These are phyloP conservation scores for Ariolimax columbianus DNA, from an alignment of 2,888 invertebrate species.

Conservation along the genomic window DNA sequence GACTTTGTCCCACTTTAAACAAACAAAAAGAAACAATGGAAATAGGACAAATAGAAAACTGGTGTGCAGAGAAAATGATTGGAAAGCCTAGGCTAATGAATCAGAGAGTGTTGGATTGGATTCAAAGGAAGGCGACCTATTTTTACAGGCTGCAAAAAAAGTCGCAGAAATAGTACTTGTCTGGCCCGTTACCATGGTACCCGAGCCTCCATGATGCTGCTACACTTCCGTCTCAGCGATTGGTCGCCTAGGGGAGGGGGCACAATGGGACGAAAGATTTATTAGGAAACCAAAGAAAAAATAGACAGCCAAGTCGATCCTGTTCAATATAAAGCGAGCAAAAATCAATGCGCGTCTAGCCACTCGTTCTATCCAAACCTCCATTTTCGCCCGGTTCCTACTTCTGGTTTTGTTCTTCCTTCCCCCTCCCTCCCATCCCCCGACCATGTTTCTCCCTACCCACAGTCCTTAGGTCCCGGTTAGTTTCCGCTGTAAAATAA, in stretches of 20 bases:
- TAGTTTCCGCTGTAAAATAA: constrained; percentile 31
- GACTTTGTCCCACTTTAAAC: too few species aligned
- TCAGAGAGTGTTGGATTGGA: neutral
- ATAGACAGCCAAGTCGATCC: constrained; percentile 4
- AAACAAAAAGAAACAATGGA: too few species aligned
- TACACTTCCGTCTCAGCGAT: constrained; percentile 18
- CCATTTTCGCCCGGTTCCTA: neutral
- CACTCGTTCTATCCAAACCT: constrained; percentile 20
- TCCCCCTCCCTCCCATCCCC: neutral
- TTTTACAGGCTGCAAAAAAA: neutral
- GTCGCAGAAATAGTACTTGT: neutral
- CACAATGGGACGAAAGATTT: constrained; percentile 26
- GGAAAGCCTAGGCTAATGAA: neutral
- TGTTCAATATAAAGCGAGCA: constrained; percentile 25
- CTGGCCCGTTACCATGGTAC: constrained; percentile 32
- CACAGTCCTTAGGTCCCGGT: constrained; percentile 12
- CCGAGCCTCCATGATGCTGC: neutral
- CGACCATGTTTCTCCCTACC: neutral
- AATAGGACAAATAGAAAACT: too few species aligned
- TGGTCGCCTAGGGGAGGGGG: constrained; percentile 27
- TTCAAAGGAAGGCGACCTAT: neutral
- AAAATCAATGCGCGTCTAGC: constrained; percentile 25
- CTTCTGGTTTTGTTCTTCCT: neutral
- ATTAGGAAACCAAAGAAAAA: constrained; percentile 19
- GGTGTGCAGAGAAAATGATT: neutral